A percentile compares a stretch with the other conserved stretches of the same genome.
Conservation (phyloP, 2,888 invertebrate genomes). For the Thymelicus lineola region DNA sequence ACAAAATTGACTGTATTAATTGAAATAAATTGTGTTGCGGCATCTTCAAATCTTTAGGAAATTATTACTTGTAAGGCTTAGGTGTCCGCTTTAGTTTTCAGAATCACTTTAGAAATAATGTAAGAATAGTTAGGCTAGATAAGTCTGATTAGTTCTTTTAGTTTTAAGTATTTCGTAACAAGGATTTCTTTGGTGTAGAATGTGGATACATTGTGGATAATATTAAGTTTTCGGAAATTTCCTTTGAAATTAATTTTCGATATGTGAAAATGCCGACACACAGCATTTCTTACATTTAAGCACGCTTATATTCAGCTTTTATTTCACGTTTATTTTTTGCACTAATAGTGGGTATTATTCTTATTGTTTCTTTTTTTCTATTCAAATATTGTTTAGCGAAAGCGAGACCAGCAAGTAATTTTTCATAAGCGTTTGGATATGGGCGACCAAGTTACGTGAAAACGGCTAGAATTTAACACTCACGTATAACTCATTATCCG, state of each 20-base stretch:
- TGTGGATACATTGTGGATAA: too few species aligned
- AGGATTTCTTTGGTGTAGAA: too few species aligned
- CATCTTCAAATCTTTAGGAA: background rate
- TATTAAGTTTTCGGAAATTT: too few species aligned
- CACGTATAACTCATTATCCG: slow-evolving; percentile 84
- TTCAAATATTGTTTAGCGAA: slow-evolving; percentile 19
- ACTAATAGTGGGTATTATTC: background rate
- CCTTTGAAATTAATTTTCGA: background rate
- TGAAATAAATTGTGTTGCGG: background rate
- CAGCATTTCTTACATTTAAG: background rate
- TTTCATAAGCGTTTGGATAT: slow-evolving; percentile 35
- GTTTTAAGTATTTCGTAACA: too few species aligned
- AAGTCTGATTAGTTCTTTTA: too few species aligned
- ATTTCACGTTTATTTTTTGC: too few species aligned
- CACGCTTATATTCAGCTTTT: background rate
- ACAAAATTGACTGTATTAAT: background rate
- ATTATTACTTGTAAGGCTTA: too few species aligned
- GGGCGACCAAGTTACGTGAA: slow-evolving; percentile 35
- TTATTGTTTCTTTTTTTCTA: slow-evolving; percentile 11
- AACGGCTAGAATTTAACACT: slow-evolving; percentile 67
- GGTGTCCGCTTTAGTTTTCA: too few species aligned
- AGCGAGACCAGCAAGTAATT: slow-evolving; percentile 33
- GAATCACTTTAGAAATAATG: too few species aligned
- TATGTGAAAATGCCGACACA: background rate
- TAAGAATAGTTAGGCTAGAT: too few species aligned